Evolutionary conservation across 1,140 invertebrate genomes (phyloP), one percentile per base, ranked within the genome.

Genomic region (Formica selysi): DNA sequence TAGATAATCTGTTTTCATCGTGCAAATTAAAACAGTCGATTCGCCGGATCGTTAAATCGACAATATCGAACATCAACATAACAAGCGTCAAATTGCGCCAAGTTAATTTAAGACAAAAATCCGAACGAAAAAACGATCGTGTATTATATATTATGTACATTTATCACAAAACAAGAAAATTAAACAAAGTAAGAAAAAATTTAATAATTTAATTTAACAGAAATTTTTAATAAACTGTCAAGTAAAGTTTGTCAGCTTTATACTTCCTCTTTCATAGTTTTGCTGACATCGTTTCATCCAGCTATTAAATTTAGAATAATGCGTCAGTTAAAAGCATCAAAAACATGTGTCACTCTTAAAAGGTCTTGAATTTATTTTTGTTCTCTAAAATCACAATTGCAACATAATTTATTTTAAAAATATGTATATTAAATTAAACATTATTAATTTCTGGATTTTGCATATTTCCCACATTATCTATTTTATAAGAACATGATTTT

Each of bases 1-100:
- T 59, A 54, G 78, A 76, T 90, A 89, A 89, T 90, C 73, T 68
- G 73, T 61, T 91, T 87, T 86, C 85, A 91, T 89, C 62, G 83
- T 32, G 61, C 85, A 92, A 91, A 93, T 93, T 92, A 93, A 93
- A 93, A 93, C 87, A 86, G 76, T 85, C 85, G 85, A 89, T 78
- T 86, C 78, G 41, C 51, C 71, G 65, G 83, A 79, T 80, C 90
- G 90, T 92, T 93, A 92, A 92, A 91, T 91, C 86, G 80, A 83
- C 88, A 88, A 86, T 89, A 87, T 87, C 84, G 48, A 54, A 48
- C 76, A 79, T 88, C 87, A 74, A 73, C 87, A 87, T 91, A 91
- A 90, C 89, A 91, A 91, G 89, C 88, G 61, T 91, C 86, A 78
- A 86, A 85, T 87, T 86, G 87, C 80, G 48, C 29, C 54, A n/a